Base-by-base conservation (phyloP, 2,797 vertebrate genomes). In the Liparis tanakae region DNA sequence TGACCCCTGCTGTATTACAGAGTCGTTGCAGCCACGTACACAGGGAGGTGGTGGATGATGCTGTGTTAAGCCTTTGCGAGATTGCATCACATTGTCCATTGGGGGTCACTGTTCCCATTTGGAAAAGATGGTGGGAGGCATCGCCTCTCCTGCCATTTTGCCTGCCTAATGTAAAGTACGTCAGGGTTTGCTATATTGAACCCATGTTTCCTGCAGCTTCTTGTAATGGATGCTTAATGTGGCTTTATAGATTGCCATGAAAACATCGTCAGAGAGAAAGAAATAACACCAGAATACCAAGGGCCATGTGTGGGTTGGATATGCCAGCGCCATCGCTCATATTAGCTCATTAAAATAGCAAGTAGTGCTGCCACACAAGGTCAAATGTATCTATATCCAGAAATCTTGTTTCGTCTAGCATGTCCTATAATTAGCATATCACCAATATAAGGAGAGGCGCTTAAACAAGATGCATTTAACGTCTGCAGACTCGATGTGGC, bases 71-170 rank as follows among this genome's bases (percentile, higher is more conserved):
- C 76, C 85, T 79, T 91, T 85, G 15, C 20, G 69, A 55, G 80
- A 73, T 63, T 84, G 70, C 65, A 85, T 76, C 43, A 6, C 13
- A 74, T 81, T 67, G 79, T 93, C 93, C 95, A 94, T 90, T 93
- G 87, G 95, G 94, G 94, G 94, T 94, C 94, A 93, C 94, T 95
- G 93, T 95, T 94, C 89, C 90, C 92, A 91, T 93, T 91, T 84
- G 75, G 56, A 91, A 93, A 85, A 79, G 37, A 63, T 54, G 20
- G 37, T n/a, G 44, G 54, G 39, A 37, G 59, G 43, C 73, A 53
- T 87, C 50, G 25, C 51, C 20, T 70, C 51, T 67, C 76, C 87
- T 91, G 83, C 89, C 89, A 92, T 93, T 87, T 92, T 90, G 84
- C 66, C 80, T 85, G 75, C 39, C 58, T 79, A 44, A 83, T 87